phyloP scores from a whole-genome alignment of 2,888 invertebrate genomes.

The Microdon myrmicae region DNA sequence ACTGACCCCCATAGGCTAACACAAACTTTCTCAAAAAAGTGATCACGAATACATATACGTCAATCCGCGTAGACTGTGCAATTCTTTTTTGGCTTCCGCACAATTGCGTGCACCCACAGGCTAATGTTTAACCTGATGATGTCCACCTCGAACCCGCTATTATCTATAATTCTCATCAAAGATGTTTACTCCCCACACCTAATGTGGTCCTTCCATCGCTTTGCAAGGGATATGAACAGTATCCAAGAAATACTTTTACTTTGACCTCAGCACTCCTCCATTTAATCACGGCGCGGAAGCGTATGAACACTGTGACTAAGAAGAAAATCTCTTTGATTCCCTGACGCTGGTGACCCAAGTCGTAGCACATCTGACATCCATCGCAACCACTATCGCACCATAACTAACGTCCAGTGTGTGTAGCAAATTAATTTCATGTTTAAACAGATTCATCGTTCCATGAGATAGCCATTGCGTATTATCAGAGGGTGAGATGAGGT shows the following conservation, averaged over 20 bases:
- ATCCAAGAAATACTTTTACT: conserved; percentile 47
- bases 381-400: conserved; percentile 31
- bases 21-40: too few species aligned
- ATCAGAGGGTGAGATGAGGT: conserved; percentile 34
- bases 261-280: conserved; percentile 49
- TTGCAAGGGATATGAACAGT: conserved; percentile 15
- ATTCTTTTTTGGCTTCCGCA: conserved; percentile 40
- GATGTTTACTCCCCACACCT: conserved; percentile 43
- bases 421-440: conserved; percentile 52
- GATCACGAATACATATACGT: too few species aligned
- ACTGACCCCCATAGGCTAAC: too few species aligned
- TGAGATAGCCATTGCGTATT: conserved; percentile 35
- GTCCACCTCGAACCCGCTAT: conserved; percentile 41
- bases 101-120: conserved; percentile 48
- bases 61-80: too few species aligned
- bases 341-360: conserved; percentile 20
- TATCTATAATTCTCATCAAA: conserved; percentile 24
- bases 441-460: conserved; percentile 37
- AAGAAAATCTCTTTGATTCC: conserved; percentile 34
- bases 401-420: conserved; percentile 36
- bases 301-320: conserved; percentile 31
- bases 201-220: conserved; percentile 23
- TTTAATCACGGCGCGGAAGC: conserved; percentile 43
- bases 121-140: too few species aligned
- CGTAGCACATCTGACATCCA: conserved; percentile 34